Base-by-base conservation (phyloP, 2,113 vertebrate species). In the Ceyx cyanopectus region DNA sequence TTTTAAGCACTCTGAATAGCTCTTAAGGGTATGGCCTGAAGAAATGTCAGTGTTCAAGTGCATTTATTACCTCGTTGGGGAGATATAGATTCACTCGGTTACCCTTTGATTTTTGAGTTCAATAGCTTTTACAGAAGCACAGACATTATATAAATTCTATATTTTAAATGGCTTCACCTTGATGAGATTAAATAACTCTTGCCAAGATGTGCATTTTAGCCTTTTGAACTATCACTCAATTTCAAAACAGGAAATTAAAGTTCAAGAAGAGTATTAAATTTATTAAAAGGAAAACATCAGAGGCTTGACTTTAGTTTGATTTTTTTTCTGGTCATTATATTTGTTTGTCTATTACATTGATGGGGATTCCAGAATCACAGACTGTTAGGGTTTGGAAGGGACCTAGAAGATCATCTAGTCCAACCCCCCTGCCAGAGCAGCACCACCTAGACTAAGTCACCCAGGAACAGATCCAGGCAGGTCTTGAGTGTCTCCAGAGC, bases 31-130 rank as follows among this genome's bases (percentile, higher is more conserved):
- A 83, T 40, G 74, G 57, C 65, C 91, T 2, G 4, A 74, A 88
- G 60, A 93, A 92, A 77, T 90, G 86, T 81, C 94, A 88, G 14
- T 81, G 63, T 58, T 86, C 73, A 92, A 93, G 43, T 67, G 65
- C 68, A 63, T 86, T 96, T 90, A 92, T 81, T 92, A 74, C 48
- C 46, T 88, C 86, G 66, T 32, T 80, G 40, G 91, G 83, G 76
- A 93, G 23, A 81, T 58, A 51, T 5, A 85, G 68, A 94, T 92
- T 86, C 88, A 88, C 24, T 70, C 82, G 60, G 79, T 76, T 93
- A 90, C 80, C 57, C 69, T 95, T 86, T 62, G 48, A 92, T 90
- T 92, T 92, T 88, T 90, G 73, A 88, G 40, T 77, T 90, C 65
- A 60, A 23, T 26, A 63, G 46, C 37, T 88, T 92, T 90, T 81